Percentiles rank a stretch among this genome's conserved stretches.
phyloP scores from a whole-genome alignment of 2,113 vertebrate genomes.

The Cebus imitator region DNA sequence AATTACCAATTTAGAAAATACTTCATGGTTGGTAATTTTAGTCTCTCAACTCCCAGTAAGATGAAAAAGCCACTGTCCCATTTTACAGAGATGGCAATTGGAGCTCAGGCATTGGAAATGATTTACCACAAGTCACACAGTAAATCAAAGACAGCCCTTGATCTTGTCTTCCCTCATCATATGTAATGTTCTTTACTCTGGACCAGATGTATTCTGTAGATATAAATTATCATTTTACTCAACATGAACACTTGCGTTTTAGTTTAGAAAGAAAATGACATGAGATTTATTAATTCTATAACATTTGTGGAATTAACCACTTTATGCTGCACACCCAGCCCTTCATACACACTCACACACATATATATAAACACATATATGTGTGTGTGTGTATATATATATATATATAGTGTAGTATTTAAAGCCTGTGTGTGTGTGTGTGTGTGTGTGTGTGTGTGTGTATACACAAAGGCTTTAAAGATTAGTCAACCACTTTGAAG shows the following conservation, averaged over 20 bases:
- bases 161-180: not conserved
- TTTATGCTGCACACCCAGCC: not conserved
- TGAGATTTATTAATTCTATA: conserved; percentile 9
- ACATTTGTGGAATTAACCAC: not conserved
- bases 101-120: not conserved
- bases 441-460: too few species aligned
- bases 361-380: not conserved
- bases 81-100: not conserved
- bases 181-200: not conserved
- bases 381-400: too few species aligned
- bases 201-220: not conserved
- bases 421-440: too few species aligned
- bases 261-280: not conserved
- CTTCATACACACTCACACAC: not conserved
- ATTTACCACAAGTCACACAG: not conserved
- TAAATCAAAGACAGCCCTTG: not conserved
- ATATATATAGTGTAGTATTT: too few species aligned
- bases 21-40: not conserved
- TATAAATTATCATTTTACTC: conserved; percentile 4
- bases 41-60: not conserved
- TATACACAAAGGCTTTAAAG: not conserved
- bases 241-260: not conserved
- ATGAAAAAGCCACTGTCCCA: not conserved
- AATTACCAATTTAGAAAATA: not conserved
- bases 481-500: not conserved